A percentile compares a stretch with the other conserved stretches of the same genome.
phyloP scores from a whole-genome alignment of 2,113 vertebrate species.

The cattle (Bos taurus) region DNA sequence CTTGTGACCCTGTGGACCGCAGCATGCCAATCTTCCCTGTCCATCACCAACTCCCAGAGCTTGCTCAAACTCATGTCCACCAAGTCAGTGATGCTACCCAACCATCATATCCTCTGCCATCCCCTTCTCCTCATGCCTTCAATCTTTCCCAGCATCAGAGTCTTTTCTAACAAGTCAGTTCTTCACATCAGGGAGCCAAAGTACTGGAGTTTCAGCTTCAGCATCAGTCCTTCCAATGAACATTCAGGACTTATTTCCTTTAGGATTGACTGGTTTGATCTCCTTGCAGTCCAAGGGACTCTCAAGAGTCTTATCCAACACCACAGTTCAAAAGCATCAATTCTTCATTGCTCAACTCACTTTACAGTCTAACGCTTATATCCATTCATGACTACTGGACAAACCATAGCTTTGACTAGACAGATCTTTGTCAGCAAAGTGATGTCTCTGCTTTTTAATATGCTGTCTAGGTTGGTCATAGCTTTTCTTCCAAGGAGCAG shows the following conservation, averaged over 20 bases:
- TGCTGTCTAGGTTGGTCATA: background rate
- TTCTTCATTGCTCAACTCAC: fast-evolving
- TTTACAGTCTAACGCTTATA: background rate
- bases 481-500: background rate
- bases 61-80: background rate
- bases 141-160: background rate
- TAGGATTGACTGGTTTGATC: background rate
- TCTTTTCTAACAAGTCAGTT: background rate
- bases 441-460: background rate
- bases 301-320: background rate
- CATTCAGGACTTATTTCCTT: background rate
- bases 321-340: background rate
- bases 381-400: background rate
- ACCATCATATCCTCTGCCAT: background rate
- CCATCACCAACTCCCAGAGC: background rate
- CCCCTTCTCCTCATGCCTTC: background rate
- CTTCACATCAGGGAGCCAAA: background rate
- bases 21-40: background rate
- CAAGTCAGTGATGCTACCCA: background rate
- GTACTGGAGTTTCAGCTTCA: background rate
- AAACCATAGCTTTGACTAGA: background rate
- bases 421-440: background rate
- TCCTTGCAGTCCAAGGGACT: background rate
- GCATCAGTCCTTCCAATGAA: background rate
- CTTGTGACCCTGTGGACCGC: fast-evolving